Evolutionary conservation across 2,888 invertebrate species (phyloP), one percentile per base, ranked within the genome.

Genomic region (Agrotis segetum): DNA sequence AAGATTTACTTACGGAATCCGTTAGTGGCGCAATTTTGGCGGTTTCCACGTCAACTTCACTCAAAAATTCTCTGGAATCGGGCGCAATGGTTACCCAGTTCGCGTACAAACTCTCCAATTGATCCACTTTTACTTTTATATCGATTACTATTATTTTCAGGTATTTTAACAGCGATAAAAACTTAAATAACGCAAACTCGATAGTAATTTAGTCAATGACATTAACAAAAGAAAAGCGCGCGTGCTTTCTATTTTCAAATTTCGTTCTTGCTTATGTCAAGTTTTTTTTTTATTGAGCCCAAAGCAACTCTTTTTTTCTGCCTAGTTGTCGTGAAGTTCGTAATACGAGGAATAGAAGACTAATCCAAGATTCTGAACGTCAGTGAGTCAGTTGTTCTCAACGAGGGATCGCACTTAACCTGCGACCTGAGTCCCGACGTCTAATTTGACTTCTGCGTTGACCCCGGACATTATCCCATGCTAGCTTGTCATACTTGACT

Each of bases 11-110:
- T 82, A 96, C 95, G 86, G 84, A 88, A 66, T 96, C 95, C 65
- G 93, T 95, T 85, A 96, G 74, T 1, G 95, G 96, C 85, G 95
- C 93, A 92, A 95, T 95, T 88, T 92, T 95, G 94, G 84, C 89
- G 85, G 92, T 88, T 89, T 93, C 92, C 47, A 88, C 87, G 80
- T 94, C 94, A 83, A 91, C 87, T 74, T 94, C 93, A 83, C 91
- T 88, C 79, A 94, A 85, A 81, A 93, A 94, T 74, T 94, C 92
- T 79, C 87, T 88, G 16, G 88, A 88, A 79, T 87, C 87, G 47
- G 92, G 92, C 79, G 92, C 88, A 85, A 93, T 91, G 53, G 91
- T 92, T 82, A 93, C 87, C 79, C 93, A 88, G 78, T 89, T 90
- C 34, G 86, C 91, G 73, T 89, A 89, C 70, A 90, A 69, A 85